Percentiles rank a stretch among this genome's conserved stretches.
phyloP scores from a whole-genome alignment of 2,888 invertebrate genomes.

The Cepaea hortensis region DNA sequence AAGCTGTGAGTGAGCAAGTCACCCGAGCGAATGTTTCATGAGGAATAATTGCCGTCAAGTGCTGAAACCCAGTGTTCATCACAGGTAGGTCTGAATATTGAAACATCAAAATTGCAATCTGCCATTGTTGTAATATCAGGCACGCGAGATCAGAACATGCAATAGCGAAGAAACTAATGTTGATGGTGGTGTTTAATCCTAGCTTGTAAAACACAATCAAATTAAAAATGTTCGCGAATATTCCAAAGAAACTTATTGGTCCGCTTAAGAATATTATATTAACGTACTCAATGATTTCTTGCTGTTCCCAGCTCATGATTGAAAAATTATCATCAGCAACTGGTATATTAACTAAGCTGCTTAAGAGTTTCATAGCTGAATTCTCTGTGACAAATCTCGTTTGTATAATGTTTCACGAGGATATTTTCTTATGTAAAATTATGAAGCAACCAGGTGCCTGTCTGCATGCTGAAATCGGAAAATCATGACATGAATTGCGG shows the following conservation, averaged over 20 bases:
- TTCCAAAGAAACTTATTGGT: conserved; percentile 3
- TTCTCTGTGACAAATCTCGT: no score
- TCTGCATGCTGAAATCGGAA: no score
- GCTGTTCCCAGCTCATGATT: not conserved
- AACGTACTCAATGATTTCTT: not conserved
- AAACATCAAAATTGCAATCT: not conserved
- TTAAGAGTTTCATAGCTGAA: no score
- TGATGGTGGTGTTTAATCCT: conserved; percentile 1
- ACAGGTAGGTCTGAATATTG: conserved; percentile 2
- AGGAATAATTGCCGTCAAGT: conserved; percentile 15
- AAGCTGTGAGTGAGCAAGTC: not conserved
- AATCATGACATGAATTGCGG: no score
- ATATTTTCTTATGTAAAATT: no score
- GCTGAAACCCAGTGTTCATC: not conserved
- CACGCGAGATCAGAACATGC: conserved; percentile 15
- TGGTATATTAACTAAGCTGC: no score
- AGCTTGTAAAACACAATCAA: conserved; percentile 18
- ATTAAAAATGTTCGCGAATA: conserved; percentile 11
- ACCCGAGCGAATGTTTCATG: conserved; percentile 5
- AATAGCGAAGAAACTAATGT: conserved; percentile 21
- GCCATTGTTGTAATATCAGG: conserved; percentile 21
- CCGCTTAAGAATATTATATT: not conserved
- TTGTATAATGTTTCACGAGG: no score
- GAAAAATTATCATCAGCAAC: no score
- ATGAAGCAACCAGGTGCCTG: no score